A percentile compares a stretch with the other conserved stretches of the same genome.
Evolutionary conservation across 2,888 invertebrate species (phyloP).

Genomic region (Zele albiditarsus): DNA sequence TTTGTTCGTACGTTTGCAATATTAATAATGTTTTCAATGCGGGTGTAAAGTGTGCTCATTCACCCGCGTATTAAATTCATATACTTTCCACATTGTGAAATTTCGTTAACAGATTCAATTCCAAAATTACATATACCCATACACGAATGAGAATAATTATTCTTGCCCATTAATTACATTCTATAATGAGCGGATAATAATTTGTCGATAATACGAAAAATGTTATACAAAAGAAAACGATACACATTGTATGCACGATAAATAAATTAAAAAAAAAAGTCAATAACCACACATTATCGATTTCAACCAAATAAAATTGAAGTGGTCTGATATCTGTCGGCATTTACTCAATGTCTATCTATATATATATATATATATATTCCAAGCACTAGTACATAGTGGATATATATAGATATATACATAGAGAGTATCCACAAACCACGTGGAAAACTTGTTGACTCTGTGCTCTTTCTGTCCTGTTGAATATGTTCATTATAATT

Average conservation of each 20-base stretch:
- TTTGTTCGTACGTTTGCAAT: too few species aligned
- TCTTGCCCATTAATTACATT: too few species aligned
- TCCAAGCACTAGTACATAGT: not conserved
- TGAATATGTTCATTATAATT: constrained; percentile 38
- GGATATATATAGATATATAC: not conserved
- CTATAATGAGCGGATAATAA: too few species aligned
- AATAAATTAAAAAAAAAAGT: not conserved
- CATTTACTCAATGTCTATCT: not conserved
- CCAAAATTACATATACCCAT: too few species aligned
- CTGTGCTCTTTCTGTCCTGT: constrained; percentile 29
- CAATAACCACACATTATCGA: not conserved
- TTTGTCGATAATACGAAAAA: too few species aligned
- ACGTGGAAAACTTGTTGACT: constrained; percentile 44
- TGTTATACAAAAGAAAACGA: too few species aligned
- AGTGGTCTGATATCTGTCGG: not conserved
- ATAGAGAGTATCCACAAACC: constrained; percentile 26
- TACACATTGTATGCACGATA: not conserved
- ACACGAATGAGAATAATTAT: too few species aligned
- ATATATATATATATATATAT: not conserved
- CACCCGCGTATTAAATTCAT: too few species aligned
- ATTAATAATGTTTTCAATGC: too few species aligned
- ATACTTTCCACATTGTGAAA: too few species aligned
- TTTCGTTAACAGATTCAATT: too few species aligned
- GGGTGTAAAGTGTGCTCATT: too few species aligned
- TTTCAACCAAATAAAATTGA: not conserved